Conservation (phyloP, 2,113 vertebrate genomes). For the Antechinus flavipes region DNA sequence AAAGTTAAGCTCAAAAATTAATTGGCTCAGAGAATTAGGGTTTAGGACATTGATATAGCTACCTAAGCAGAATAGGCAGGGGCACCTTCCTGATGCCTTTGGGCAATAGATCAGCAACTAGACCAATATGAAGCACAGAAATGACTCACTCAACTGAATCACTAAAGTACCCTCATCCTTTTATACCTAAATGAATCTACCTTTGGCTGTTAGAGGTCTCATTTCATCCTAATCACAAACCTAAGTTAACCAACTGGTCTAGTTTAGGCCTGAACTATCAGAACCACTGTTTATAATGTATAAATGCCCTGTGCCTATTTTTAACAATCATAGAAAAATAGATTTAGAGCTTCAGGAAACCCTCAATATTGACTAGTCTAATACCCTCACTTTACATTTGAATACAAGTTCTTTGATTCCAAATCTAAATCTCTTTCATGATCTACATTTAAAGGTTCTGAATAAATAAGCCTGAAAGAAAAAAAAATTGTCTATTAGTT, state of each 20-base stretch:
- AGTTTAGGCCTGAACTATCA: not conserved
- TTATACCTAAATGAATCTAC: not conserved
- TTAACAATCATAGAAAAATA: not conserved
- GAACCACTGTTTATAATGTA: not conserved
- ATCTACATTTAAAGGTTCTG: not conserved
- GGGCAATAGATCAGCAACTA: not conserved
- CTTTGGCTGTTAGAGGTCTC: not conserved
- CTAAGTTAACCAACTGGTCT: not conserved
- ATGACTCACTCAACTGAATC: not conserved
- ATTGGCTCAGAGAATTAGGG: not conserved
- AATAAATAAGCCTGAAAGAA: not conserved
- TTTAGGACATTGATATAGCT: not conserved
- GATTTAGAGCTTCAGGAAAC: not conserved
- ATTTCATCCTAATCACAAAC: not conserved
- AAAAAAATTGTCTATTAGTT: not conserved
- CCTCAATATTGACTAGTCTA: not conserved
- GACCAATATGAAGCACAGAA: not conserved
- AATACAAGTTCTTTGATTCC: not conserved
- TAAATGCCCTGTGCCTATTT: not conserved
- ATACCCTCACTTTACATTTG: not conserved
- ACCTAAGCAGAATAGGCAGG: not conserved
- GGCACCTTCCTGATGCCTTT: not conserved
- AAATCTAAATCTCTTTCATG: not conserved
- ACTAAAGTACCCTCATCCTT: not conserved
- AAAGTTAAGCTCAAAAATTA: not conserved